These are phyloP conservation scores for Apocrypta bakeri DNA, from an alignment of 1,140 invertebrate genomes.

Conservation along the genomic window DNA sequence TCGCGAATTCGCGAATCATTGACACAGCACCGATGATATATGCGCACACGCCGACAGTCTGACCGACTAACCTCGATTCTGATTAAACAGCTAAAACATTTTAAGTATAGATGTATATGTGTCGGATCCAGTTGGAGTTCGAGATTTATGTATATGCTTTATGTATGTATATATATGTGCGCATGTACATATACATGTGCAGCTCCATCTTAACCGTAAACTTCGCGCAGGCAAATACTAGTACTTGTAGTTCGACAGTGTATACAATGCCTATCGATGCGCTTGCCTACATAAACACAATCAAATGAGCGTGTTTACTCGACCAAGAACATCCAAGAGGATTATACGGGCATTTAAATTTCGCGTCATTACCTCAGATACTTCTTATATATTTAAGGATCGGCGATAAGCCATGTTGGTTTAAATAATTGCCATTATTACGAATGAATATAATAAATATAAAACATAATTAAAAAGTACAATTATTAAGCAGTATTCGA, in stretches of 20 bases:
- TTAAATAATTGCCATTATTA: too few relatives aligned
- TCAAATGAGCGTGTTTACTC: background rate
- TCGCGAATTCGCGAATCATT: slow-evolving; percentile 8
- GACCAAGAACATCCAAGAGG: too few relatives aligned
- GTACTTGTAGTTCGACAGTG: background rate
- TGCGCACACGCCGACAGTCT: background rate
- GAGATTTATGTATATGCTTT: background rate
- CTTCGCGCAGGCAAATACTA: background rate
- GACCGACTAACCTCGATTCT: slow-evolving; percentile 24
- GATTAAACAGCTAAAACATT: background rate
- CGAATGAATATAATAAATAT: too few relatives aligned
- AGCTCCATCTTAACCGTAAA: background rate
- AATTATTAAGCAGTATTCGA: too few relatives aligned
- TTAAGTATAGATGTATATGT: background rate
- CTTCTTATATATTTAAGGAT: too few relatives aligned
- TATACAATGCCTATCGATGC: background rate
- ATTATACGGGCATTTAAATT: too few relatives aligned
- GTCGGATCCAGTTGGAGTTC: background rate
- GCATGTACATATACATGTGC: background rate
- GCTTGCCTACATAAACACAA: background rate
- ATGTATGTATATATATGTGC: background rate
- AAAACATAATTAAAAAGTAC: too few relatives aligned
- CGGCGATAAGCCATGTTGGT: too few relatives aligned
- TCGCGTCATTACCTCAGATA: too few relatives aligned
- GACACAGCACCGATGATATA: background rate